A percentile compares a stretch with the other conserved stretches of the same genome.
phyloP scores from a whole-genome alignment of 2,113 vertebrate species.

The Ctenodactylus gundi region DNA sequence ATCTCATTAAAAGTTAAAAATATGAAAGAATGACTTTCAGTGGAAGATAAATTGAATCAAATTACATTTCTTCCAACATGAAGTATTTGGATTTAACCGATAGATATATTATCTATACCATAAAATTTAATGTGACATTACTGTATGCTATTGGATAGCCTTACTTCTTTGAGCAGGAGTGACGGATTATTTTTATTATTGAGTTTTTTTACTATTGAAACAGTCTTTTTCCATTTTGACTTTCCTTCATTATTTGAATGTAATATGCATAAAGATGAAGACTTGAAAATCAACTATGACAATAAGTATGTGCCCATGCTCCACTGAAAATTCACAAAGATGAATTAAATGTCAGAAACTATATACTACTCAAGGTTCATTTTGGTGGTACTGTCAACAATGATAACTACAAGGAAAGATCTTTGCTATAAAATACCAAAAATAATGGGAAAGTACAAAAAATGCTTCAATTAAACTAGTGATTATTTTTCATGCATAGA shows the following conservation, averaged over 20 bases:
- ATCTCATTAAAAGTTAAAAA: neutral
- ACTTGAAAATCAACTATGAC: neutral
- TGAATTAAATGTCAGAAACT: neutral
- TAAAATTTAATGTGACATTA: neutral
- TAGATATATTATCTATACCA: neutral
- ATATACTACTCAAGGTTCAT: neutral
- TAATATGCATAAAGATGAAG: neutral
- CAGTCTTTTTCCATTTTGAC: neutral
- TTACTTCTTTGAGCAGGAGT: neutral
- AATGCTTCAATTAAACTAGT: neutral
- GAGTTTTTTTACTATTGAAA: neutral
- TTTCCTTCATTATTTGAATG: neutral
- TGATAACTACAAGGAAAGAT: neutral
- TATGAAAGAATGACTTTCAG: neutral
- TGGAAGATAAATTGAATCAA: neutral
- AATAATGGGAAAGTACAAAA: neutral
- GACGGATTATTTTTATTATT: neutral
- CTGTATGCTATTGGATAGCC: neutral
- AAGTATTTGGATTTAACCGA: neutral
- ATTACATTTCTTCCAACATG: neutral
- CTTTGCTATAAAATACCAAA: neutral
- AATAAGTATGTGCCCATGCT: too few relatives aligned
- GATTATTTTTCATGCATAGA: neutral
- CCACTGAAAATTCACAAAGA: neutral
- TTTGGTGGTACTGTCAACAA: neutral